Conservation (phyloP, 2,888 invertebrate genomes). For the Lycia hirtaria region DNA sequence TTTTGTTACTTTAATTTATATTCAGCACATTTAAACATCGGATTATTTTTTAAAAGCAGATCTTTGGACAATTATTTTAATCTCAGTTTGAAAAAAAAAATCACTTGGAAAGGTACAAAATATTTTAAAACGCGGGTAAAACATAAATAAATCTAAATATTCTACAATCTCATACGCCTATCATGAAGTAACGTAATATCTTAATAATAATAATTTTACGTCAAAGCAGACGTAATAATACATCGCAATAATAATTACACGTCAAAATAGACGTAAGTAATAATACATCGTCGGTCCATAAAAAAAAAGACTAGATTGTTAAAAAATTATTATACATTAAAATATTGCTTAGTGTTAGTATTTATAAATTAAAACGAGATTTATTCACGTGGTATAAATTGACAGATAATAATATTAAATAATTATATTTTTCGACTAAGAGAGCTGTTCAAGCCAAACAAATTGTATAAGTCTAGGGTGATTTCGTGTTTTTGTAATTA, state of each 20-base stretch:
- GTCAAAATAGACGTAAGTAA: slow-evolving; percentile 57
- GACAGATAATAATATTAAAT: slow-evolving; percentile 14
- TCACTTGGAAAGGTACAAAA: slow-evolving; percentile 9
- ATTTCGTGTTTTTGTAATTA: not conserved
- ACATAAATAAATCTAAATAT: slow-evolving; percentile 34
- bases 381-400: slow-evolving; percentile 35
- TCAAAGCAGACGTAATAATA: slow-evolving; percentile 22
- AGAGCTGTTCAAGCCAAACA: slow-evolving; percentile 15
- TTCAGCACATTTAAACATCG: slow-evolving; percentile 31
- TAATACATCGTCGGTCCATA: slow-evolving; percentile 71
- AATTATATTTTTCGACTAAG: slow-evolving; percentile 3
- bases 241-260: slow-evolving; percentile 42
- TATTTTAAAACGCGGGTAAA: slow-evolving; percentile 21
- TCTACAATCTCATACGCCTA: slow-evolving; percentile 40
- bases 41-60: slow-evolving; percentile 34
- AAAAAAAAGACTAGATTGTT: slow-evolving; percentile 81
- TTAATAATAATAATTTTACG: slow-evolving; percentile 45
- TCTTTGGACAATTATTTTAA: slow-evolving; percentile 42
- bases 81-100: slow-evolving; percentile 31
- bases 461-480: not conserved
- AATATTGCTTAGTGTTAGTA: slow-evolving; percentile 53
- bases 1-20: slow-evolving; percentile 36
- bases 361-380: slow-evolving; percentile 49
- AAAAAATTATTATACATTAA: slow-evolving; percentile 60
- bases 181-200: slow-evolving; percentile 30